These are phyloP conservation scores for Cladopsammia gracilis DNA, from an alignment of 64 coral and sea anemone species.

Conservation along the genomic window DNA sequence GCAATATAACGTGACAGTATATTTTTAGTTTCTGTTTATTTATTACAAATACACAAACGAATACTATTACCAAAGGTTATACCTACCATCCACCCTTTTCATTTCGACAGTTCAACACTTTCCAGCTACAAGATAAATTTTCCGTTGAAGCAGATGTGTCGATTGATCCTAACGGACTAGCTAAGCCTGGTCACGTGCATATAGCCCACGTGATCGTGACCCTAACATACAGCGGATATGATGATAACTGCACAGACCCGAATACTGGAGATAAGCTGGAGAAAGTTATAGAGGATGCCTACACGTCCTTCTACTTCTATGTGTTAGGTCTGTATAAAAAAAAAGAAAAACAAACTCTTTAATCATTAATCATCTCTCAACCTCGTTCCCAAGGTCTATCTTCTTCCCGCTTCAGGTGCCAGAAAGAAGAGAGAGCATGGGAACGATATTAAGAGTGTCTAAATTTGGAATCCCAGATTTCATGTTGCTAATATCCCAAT, in stretches of 20 bases:
- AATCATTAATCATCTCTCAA: not conserved
- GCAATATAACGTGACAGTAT: too few relatives aligned
- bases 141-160: not conserved
- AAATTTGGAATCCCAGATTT: too few relatives aligned
- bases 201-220: not conserved
- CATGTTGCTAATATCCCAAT: too few relatives aligned
- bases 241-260: not conserved
- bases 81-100: not conserved
- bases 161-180: not conserved
- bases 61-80: too few relatives aligned
- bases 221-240: not conserved
- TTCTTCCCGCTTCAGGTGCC: not conserved
- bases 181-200: slow-evolving; percentile 6
- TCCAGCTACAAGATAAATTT: not conserved
- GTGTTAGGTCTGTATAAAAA: not conserved
- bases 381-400: not conserved
- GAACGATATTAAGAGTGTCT: too few relatives aligned
- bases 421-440: too few relatives aligned
- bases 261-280: not conserved
- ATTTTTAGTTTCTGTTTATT: too few relatives aligned
- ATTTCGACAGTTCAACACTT: not conserved
- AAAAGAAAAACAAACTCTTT: not conserved
- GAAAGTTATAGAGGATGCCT: not conserved
- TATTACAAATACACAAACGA: too few relatives aligned
- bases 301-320: slow-evolving; percentile 12